Conservation (phyloP, 2,888 invertebrate genomes). For the Brenthis ino region DNA sequence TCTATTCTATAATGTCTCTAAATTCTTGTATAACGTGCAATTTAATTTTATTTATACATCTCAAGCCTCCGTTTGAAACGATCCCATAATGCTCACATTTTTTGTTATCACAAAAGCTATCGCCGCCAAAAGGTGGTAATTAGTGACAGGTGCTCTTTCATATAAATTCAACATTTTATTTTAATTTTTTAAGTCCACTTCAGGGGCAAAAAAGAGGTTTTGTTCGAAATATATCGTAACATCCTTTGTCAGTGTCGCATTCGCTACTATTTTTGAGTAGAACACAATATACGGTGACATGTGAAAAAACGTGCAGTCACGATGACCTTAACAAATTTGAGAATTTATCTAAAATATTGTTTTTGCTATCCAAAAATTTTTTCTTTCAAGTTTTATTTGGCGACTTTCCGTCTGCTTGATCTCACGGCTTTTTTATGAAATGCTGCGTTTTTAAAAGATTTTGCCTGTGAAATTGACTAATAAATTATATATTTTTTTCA, state of each 20-base stretch:
- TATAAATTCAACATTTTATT: conserved; percentile 64
- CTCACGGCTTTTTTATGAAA: conserved; percentile 24
- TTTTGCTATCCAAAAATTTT: conserved; percentile 56
- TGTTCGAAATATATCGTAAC: conserved; percentile 71
- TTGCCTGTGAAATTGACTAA: conserved; percentile 10
- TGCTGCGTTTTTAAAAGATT: background rate
- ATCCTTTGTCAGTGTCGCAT: conserved; percentile 76
- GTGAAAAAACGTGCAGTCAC: conserved; percentile 64
- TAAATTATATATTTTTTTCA: background rate
- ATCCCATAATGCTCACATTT: conserved; percentile 44
- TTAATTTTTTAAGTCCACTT: conserved; percentile 55
- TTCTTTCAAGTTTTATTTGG: conserved; percentile 53
- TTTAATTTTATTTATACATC: conserved; percentile 39
- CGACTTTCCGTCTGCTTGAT: conserved; percentile 66
- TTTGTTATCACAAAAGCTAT: conserved; percentile 59
- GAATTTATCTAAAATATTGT: conserved; percentile 51
- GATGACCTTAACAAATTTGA: conserved; percentile 69
- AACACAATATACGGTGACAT: conserved; percentile 74
- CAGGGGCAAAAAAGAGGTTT: conserved; percentile 51
- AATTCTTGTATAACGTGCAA: conserved; percentile 24
- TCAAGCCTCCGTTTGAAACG: conserved; percentile 42
- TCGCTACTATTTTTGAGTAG: conserved; percentile 71
- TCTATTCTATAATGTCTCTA: conserved; percentile 3
- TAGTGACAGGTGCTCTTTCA: conserved; percentile 78
- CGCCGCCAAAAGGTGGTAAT: conserved; percentile 80